Conservation (phyloP, 2,113 vertebrate species). For the Cyanoramphus novaezelandiae region DNA sequence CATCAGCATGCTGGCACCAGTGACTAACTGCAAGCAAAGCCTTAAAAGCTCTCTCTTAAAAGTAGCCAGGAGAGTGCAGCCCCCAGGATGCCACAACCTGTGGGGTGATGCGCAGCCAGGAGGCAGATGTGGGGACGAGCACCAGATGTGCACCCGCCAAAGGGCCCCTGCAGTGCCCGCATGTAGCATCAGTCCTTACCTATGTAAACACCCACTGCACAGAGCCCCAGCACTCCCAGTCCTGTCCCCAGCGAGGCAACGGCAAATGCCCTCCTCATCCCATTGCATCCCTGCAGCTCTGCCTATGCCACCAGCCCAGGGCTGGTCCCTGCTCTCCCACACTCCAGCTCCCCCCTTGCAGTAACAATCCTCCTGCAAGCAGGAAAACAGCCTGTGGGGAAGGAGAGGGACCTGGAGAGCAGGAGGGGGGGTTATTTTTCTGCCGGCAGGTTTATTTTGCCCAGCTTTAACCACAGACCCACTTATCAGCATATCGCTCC, state of each 20-base stretch:
- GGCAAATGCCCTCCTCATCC: neutral
- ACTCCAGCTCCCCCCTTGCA: neutral
- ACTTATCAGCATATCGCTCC: neutral
- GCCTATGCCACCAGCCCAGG: neutral
- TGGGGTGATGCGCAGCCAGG: neutral
- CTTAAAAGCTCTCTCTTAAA: neutral
- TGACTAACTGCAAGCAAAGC: neutral
- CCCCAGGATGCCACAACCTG: neutral
- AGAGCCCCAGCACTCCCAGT: rapidly evolving
- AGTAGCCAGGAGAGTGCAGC: neutral
- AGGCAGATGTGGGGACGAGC: neutral
- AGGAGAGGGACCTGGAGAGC: neutral
- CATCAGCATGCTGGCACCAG: too few relatives aligned
- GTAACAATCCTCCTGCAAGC: neutral
- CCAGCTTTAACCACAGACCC: neutral
- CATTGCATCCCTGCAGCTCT: neutral
- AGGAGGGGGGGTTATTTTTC: neutral
- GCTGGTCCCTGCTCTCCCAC: neutral
- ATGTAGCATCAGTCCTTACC: neutral
- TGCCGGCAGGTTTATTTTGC: neutral
- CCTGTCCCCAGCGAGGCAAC: neutral
- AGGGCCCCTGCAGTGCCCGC: rapidly evolving
- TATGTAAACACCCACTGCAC: neutral
- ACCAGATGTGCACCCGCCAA: neutral
- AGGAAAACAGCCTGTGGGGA: neutral